Evolutionary conservation across 2,888 invertebrate genomes (phyloP).

Genomic region (Gerris lacustris): DNA sequence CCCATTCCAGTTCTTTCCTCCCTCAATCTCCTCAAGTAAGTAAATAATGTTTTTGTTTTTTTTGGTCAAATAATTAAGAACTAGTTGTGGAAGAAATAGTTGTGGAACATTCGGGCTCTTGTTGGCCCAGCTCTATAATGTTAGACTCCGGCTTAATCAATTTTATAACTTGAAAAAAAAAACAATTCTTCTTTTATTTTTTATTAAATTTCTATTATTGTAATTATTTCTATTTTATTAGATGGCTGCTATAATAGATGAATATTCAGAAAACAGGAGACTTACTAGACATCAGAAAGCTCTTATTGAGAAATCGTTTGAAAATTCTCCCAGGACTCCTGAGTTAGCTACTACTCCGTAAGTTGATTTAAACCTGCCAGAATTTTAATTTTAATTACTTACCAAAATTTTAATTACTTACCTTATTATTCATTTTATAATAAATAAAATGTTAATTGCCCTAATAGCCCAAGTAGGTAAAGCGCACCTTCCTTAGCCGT

Average conservation of each 20-base stretch:
- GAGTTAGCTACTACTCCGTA: neutral
- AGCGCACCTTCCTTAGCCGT: too few relatives aligned
- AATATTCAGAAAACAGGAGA: conserved; percentile 9
- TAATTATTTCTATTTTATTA: neutral
- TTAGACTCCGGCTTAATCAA: too few relatives aligned
- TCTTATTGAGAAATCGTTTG: conserved; percentile 1
- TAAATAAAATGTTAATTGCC: too few relatives aligned
- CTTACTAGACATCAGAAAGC: conserved; percentile 4
- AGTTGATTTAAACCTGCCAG: too few relatives aligned
- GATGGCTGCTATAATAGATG: neutral
- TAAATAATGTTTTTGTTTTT: neutral
- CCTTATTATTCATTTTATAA: too few relatives aligned
- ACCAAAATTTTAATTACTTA: too few relatives aligned
- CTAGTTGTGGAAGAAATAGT: neutral
- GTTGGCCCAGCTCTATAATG: too few relatives aligned
- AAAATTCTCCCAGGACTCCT: neutral
- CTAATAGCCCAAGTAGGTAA: too few relatives aligned
- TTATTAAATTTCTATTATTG: neutral
- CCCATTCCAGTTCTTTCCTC: neutral
- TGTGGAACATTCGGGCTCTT: too few relatives aligned
- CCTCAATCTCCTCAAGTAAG: neutral
- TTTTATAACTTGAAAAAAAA: too few relatives aligned
- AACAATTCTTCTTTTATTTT: too few relatives aligned
- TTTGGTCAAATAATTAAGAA: neutral
- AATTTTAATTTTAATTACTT: too few relatives aligned